A percentile compares a stretch with the other conserved stretches of the same genome.
Evolutionary conservation across 2,113 vertebrate genomes (phyloP).

Genomic region (Lanius collurio): DNA sequence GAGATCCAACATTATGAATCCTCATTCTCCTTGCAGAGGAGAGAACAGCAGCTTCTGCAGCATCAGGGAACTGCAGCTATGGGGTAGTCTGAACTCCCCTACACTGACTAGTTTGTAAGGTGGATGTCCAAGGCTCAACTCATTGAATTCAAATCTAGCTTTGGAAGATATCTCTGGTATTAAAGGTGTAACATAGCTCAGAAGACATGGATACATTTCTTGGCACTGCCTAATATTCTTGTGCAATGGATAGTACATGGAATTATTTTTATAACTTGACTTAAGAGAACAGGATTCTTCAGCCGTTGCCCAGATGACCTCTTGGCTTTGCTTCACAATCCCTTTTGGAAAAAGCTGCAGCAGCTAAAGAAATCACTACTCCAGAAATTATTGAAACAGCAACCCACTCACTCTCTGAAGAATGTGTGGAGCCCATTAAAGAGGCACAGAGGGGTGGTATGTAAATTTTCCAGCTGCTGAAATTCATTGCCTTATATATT

Average conservation of each 20-base stretch:
- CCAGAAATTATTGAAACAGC: constrained; percentile 5
- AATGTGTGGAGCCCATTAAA: not conserved
- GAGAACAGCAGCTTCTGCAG: not conserved
- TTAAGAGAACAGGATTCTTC: not conserved
- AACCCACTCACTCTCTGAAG: not conserved
- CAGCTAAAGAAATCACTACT: constrained; percentile 6
- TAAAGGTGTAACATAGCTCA: not conserved
- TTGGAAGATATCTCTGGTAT: not conserved
- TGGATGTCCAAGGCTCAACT: not conserved
- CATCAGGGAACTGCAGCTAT: not conserved
- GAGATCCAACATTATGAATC: not conserved
- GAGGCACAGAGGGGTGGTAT: not conserved
- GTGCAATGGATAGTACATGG: not conserved
- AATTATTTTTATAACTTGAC: not conserved
- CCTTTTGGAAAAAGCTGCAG: not conserved
- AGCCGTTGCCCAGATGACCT: not conserved
- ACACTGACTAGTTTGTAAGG: not conserved
- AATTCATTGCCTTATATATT: not conserved
- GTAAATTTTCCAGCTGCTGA: not conserved
- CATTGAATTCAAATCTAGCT: not conserved
- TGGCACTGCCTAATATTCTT: not conserved
- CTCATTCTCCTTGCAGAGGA: not conserved
- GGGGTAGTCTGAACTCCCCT: not conserved
- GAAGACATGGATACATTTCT: not conserved
- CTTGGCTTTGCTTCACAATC: not conserved